These are phyloP conservation scores for Aphodius sticticus DNA, from an alignment of 2,888 invertebrate genomes.

Conservation along the genomic window DNA sequence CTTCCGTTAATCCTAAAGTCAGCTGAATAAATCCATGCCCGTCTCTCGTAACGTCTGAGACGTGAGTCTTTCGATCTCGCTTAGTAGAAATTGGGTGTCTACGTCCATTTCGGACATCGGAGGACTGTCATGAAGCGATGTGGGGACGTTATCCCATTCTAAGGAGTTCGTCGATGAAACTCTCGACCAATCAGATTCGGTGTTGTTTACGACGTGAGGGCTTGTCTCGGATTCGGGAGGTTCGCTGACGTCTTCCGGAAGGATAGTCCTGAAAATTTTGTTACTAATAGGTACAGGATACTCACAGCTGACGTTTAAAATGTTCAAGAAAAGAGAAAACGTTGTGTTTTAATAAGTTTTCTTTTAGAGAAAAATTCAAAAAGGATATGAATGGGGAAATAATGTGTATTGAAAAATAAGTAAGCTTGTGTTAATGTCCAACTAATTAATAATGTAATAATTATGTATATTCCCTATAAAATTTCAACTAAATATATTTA, in stretches of 20 bases:
- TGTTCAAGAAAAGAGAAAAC: too few species aligned
- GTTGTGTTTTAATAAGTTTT: too few species aligned
- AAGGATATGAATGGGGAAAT: too few species aligned
- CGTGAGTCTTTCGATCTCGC: conserved; percentile 73
- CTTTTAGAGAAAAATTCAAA: too few species aligned
- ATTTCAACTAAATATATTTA: too few species aligned
- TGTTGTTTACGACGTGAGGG: conserved; percentile 49
- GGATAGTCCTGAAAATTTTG: conserved; percentile 40
- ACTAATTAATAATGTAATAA: too few species aligned
- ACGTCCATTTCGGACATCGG: conserved; percentile 66
- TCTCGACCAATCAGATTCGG: conserved; percentile 66
- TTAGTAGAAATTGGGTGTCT: conserved; percentile 71
- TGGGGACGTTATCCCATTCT: conserved; percentile 73
- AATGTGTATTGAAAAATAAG: too few species aligned
- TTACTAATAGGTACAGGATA: not conserved
- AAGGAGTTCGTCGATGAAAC: conserved; percentile 72
- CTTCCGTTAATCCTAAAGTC: conserved; percentile 44
- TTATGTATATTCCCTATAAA: too few species aligned
- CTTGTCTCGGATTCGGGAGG: conserved; percentile 47
- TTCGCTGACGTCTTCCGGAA: conserved; percentile 42
- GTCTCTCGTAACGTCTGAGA: conserved; percentile 72
- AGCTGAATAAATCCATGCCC: conserved; percentile 60
- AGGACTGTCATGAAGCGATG: conserved; percentile 53
- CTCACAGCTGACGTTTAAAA: too few species aligned
- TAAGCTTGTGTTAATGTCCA: too few species aligned